phyloP scores from a whole-genome alignment of 2,113 vertebrate species.

The Cricetomys ansorgei region DNA sequence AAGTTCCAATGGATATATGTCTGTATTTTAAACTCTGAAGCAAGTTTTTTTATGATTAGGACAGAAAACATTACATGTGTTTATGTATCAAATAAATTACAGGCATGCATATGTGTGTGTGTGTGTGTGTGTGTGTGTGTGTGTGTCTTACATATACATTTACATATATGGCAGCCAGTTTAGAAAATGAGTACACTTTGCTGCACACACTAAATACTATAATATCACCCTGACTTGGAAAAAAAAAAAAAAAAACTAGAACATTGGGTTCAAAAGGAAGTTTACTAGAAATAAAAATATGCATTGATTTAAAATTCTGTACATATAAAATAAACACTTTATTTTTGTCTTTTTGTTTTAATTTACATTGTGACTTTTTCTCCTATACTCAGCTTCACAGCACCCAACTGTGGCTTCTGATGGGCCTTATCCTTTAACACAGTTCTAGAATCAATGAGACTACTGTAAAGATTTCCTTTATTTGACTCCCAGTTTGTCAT shows the following conservation, averaged over 20 bases:
- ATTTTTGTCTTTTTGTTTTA: background rate
- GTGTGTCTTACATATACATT: no score
- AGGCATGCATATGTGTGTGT: background rate
- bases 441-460: conserved; percentile 63
- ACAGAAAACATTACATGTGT: background rate
- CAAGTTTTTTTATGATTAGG: background rate
- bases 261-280: background rate
- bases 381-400: background rate
- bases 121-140: background rate
- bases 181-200: background rate
- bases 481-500: conserved; percentile 68
- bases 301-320: background rate
- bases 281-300: background rate
- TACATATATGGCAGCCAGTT: background rate
- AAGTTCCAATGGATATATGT: background rate
- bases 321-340: background rate
- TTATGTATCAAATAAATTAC: background rate
- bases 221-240: background rate
- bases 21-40: background rate
- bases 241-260: background rate
- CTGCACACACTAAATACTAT: background rate
- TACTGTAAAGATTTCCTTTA: conserved; percentile 76
- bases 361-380: conserved; percentile 25
- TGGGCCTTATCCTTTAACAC: background rate
- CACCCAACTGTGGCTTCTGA: background rate